phyloP scores from a whole-genome alignment of 2,113 vertebrate genomes.

The Cyanoliseus patagonus region DNA sequence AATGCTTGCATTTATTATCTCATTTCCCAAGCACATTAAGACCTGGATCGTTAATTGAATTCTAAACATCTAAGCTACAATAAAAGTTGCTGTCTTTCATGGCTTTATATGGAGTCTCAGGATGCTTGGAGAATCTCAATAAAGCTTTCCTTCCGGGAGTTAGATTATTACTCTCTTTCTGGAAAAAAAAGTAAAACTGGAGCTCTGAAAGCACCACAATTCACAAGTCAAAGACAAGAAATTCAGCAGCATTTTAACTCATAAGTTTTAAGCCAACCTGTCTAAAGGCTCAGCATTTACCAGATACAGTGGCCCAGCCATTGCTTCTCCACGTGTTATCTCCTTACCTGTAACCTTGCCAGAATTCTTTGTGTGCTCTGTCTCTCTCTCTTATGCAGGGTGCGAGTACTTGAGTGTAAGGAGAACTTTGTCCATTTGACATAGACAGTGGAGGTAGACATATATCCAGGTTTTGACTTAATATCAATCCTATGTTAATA shows the following conservation, averaged over 20 bases:
- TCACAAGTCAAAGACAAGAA: background rate
- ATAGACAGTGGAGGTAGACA: background rate
- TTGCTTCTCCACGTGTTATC: background rate
- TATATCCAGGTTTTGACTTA: background rate
- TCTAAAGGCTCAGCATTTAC: background rate
- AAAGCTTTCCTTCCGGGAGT: background rate
- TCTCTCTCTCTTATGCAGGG: background rate
- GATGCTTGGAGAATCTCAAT: background rate
- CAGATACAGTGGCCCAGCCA: background rate
- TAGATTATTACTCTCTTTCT: background rate
- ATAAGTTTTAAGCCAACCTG: background rate
- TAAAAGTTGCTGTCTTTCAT: background rate
- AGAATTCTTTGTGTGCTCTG: background rate
- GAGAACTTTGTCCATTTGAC: background rate
- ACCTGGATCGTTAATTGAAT: background rate
- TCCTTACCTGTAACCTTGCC: background rate
- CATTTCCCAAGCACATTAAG: background rate
- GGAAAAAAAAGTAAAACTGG: background rate
- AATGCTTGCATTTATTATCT: background rate
- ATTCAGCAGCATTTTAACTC: background rate
- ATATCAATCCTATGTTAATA: background rate
- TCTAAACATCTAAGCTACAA: background rate
- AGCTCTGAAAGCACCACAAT: background rate
- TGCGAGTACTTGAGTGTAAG: background rate
- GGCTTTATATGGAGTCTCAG: background rate